Evolutionary conservation across 2,888 invertebrate genomes (phyloP), one percentile per base, ranked within the genome.

Genomic region (Galeruca laticollis): DNA sequence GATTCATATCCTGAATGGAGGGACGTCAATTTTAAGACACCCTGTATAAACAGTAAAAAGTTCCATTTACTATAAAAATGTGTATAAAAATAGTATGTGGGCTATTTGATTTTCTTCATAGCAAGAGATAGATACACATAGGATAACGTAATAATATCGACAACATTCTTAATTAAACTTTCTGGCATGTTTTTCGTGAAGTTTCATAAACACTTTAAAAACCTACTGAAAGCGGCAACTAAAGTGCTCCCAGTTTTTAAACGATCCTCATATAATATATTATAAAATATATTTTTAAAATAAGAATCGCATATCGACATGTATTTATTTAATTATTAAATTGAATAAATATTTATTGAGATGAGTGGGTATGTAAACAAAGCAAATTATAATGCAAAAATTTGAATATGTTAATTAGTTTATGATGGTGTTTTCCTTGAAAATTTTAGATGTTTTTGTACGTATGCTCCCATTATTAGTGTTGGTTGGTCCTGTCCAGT

Each of bases 381-480:
- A 63, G 10, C 56, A 40, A 43, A 51, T 64, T 56, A 43, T 33
- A 43, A 60, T 60, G 54, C 21, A 57, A 31, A 57, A 26, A 64
- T 33, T 64, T 43, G 11, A 56, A 62, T 68, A 68, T 62, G 61
- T 37, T 68, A 62, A 68, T 68, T 43, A 49, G 37, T 37, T 21
- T 18, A 60, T 47, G 33, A 57, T n/a, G 15, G 26, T 5, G 68
- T 62, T 68, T 60, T 68, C 68, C 68, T 68, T 68, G 68, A 68
- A 49, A 35, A 26, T 26, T 57, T 68, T 64, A 21, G 56, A 60
- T 60, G 51, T 43, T 57, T 26, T 26, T 60, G 37, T 66, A 59
- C 43, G 37, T 33, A 21, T 60, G 69, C 64, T 69, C 61, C 43
- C 57, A 65, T 70, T 70, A 62, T 57, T 60, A 51, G 63, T 52